Evolutionary conservation across 2,113 vertebrate genomes (phyloP), one percentile per base, ranked within the genome.

Genomic region (Cephalopholis sonnerati): DNA sequence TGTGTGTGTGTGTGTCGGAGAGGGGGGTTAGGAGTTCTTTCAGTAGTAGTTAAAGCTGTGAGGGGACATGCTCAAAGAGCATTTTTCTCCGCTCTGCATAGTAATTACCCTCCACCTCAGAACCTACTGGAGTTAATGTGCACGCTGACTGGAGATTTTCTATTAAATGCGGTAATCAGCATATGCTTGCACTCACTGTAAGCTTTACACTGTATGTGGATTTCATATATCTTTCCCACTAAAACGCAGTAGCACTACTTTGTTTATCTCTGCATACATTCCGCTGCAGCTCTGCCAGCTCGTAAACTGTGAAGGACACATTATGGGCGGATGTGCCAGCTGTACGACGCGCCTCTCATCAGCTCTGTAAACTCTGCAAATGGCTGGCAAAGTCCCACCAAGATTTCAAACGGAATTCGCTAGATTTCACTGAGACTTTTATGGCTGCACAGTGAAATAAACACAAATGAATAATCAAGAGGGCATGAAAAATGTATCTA

Each of bases 391-490:
- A 84, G 62, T 63, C 76, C 62, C 53, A 53, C 27, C 67, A 74
- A 70, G 51, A 77, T 74, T 87, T 87, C 74, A 84, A 85, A 89
- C 74, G 55, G 88, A 86, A 80, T 79, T 77, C 11, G 61, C 72
- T 67, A 51, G 57, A 85, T 50, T 55, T 87, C 4, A 12, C 59
- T 10, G 27, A 55, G 79, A 77, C 59, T 75, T 87, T 68, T 41
- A 58, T 44, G 77, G 69, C 83, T 64, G 74, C 82, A 57, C 29
- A 24, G 51, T 59, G 79, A 83, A 76, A 78, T 74, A 72, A 83
- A 79, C 79, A 87, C 77, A 87, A 77, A 90, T 87, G 50, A 91
- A 89, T 90, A 90, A 80, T 72, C 72, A 69, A 91, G 66, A 74
- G 48, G 57, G 10, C 27, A 82, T 87, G 44, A 82, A 87, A 74